Base-by-base conservation (phyloP, 2,888 invertebrate genomes). In the Oasisia sp. region DNA sequence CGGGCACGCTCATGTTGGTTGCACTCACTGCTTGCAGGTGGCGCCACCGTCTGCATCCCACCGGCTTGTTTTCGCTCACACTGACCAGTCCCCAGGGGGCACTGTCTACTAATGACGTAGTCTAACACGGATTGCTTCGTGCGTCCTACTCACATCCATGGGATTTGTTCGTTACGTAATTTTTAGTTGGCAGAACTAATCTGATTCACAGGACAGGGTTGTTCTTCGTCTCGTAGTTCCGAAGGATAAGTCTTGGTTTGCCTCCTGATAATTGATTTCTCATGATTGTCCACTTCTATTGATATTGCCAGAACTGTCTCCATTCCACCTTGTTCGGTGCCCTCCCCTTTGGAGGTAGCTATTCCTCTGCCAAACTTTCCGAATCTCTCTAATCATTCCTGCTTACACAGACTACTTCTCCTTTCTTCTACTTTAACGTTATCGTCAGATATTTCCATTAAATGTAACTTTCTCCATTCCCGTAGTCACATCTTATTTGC, bases 21-120 rank as follows among this genome's bases (percentile, higher is more conserved):
- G n/a, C 74, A 74, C 74, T 74, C 74, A 74, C 74, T 74, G 74
- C 74, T 74, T 74, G 74, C 74, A 74, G 74, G 74, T 27, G 74
- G 74, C 74, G 74, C 74, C 74, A 74, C 27, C n/a, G 7, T 74
- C 74, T 74, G 74, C n/a, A 74, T 74, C 74, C 14, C 74, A 74
- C 74, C n/a, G 74, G 74, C 74, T 74, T 74, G 74, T 74, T 74
- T 74, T 74, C 27, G 74, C 74, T 74, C 74, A 74, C 74, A 74
- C 74, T 74, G 74, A 74, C 27, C 74, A 27, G 1, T 74, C 74
- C 27, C 7, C 74, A 19, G 27, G 27, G 74, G 27, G 74, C 74
- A 27, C 74, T 74, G 19, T 74, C 27, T 74, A 74, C 74, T 74
- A 50, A 50, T 50, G 50, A 50, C 50, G 9, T 74, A 74, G 74